Evolutionary conservation across 1,140 invertebrate species (phyloP).

Genomic region (Cotesia glomerata): DNA sequence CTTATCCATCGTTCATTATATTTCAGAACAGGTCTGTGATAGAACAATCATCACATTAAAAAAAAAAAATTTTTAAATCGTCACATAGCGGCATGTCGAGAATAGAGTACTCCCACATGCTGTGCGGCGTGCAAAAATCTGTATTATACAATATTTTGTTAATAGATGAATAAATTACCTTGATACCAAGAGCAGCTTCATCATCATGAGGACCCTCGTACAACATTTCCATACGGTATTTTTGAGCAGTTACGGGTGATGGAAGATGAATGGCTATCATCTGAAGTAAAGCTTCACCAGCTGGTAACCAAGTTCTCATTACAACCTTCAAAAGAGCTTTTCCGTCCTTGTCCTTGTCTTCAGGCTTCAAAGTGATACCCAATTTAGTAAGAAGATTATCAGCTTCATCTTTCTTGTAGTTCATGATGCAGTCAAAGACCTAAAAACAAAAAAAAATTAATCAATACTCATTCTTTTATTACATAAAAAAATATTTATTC

Average conservation of each 20-base stretch:
- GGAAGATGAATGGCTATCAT: constrained; percentile 99
- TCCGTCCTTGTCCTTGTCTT: constrained; percentile 96
- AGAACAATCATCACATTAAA: constrained; percentile 54
- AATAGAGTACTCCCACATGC: too few relatives aligned
- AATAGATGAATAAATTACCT: constrained; percentile 61
- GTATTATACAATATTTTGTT: neutral
- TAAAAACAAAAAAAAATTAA: constrained; percentile 40
- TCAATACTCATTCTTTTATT: constrained; percentile 7
- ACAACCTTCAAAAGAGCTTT: constrained; percentile 92
- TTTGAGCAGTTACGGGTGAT: constrained; percentile 98
- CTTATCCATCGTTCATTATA: constrained; percentile 44
- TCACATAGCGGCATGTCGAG: too few relatives aligned
- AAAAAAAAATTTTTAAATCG: neutral
- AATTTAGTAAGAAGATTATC: constrained; percentile 86
- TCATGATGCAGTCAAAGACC: constrained; percentile 98
- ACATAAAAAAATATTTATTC: neutral
- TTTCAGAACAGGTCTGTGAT: constrained; percentile 62
- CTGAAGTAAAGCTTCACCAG: constrained; percentile 98
- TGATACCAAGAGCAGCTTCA: constrained; percentile 89
- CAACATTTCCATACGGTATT: constrained; percentile 99
- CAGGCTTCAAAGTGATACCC: constrained; percentile 88
- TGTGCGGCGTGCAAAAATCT: neutral
- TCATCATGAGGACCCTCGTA: constrained; percentile 98
- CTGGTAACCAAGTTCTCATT: constrained; percentile 99
- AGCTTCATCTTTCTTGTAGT: constrained; percentile 96